Evolutionary conservation across 2,113 vertebrate species (phyloP), one percentile per base, ranked within the genome.

Genomic region (Pseudopodoces humilis): DNA sequence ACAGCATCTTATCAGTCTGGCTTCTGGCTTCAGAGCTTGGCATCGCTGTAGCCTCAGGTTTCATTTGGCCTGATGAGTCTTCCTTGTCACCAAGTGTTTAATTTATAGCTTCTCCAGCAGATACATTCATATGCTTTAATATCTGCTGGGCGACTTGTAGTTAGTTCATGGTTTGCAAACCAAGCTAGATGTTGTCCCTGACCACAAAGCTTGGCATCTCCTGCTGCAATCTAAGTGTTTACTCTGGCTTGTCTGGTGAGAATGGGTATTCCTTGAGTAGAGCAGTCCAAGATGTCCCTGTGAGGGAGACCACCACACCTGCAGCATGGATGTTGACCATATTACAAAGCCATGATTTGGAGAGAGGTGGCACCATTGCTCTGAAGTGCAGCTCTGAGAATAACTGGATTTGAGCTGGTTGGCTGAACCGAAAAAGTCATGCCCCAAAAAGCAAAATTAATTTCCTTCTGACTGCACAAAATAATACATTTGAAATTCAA

Each of bases 331-430:
- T 86, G 44, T 74, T 86, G 33, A n/a, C 67, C 55, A 27, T 74
- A 47, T 65, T 80, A 89, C 69, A 94, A 62, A 94, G 44, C 60
- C 17, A 4, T 62, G 46, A 13, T 39, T 65, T 86, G 83, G 67
- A 83, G 83, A 75, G 62, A 87, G 84, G 47, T 68, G 87, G 56
- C 72, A 96, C 78, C 74, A 52, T 52, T 87, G 74, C 62, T 93
- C 62, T 76, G 82, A 82, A 85, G 70, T 72, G 63, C 75, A 81
- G 76, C 71, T 94, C 85, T 77, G 71, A 90, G 50, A 80, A 77
- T 96, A 96, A 96, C 86, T 74, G 86, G 47, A 94, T 96, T 92
- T 95, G 76, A 94, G 83, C 86, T 95, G 94, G 46, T 39, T 92
- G 92, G 80, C 96, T 96, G 90, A 95, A 92, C 88, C 0, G 22